Evolutionary conservation across 2,888 invertebrate species (phyloP).

Genomic region (Ornithoptera priamus): DNA sequence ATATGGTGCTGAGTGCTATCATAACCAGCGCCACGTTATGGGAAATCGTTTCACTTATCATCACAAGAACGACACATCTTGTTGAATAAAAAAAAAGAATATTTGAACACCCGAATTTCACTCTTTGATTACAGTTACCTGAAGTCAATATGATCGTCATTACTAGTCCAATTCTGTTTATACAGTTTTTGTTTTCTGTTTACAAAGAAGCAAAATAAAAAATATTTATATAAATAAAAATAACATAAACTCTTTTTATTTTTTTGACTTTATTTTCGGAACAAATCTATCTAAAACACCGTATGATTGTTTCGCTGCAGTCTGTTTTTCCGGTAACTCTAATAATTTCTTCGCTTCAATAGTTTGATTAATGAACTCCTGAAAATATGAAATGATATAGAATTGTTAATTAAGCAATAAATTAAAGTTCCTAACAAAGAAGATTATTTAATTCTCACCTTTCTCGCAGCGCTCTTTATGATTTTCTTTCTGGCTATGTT

Average conservation of each 20-base stretch:
- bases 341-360: conserved; percentile 59
- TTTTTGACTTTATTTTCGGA: conserved; percentile 70
- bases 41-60: too few relatives aligned
- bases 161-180: not conserved
- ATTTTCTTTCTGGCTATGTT: conserved; percentile 89
- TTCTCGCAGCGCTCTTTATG: conserved; percentile 83
- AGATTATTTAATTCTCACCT: conserved; percentile 70
- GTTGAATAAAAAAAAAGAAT: too few relatives aligned
- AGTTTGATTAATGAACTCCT: conserved; percentile 64
- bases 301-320: conserved; percentile 63
- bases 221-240: not conserved
- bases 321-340: conserved; percentile 48
- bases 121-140: too few relatives aligned
- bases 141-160: too few relatives aligned
- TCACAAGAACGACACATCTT: too few relatives aligned
- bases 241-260: conserved; percentile 44
- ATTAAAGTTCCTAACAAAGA: not conserved
- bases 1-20: too few relatives aligned
- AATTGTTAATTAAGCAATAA: not conserved
- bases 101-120: too few relatives aligned
- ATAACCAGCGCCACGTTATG: too few relatives aligned
- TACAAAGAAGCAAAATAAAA: too few relatives aligned
- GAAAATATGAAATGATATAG: conserved; percentile 35
- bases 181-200: not conserved
- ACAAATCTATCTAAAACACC: conserved; percentile 87